Base-by-base conservation (phyloP, 2,888 invertebrate species). In the Euphydryas editha region DNA sequence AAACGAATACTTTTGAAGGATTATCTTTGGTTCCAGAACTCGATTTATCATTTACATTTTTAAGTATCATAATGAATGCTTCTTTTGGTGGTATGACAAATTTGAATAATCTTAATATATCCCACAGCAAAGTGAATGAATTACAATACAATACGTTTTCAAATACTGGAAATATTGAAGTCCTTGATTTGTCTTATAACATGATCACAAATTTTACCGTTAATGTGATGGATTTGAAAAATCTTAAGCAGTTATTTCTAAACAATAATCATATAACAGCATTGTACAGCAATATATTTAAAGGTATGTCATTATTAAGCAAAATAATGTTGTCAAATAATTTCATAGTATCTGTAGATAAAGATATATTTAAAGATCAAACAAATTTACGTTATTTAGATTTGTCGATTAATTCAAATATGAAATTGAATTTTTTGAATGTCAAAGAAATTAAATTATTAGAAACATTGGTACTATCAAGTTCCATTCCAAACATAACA, bases 181-280 rank as follows among this genome's bases (percentile, higher is more conserved):
- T 69, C 3, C 71, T 90, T 8, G 90, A 90, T 70, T 72, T 89
- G n/a, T 89, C 89, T 0, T 76, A 73, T 65, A 90, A 90, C 51
- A 69, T 75, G 69, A 65, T 89, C 0, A 75, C 67, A 59, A 59
- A 66, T 7, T 87, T 90, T 62, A 46, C 69, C 2, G 60, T 90
- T 1, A 89, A 89, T 64, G 75, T 77, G n/a, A 81, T 81, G 2
- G 79, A 84, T 42, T 70, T 89, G 54, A 54, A 62, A 7, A 77
- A 76, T 17, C 67, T 90, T 6, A 71, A 71, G 2, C 74, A 62
- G 6, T 69, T 90, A 49, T 69, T 81, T 10, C 68, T 90, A 37
- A 81, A 82, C 62, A 82, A 87, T 60, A 90, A 90, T 75, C 55
- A 74, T 21, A 72, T 90, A 1, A 78, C 75, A 55, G 59, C 20